phyloP scores from a whole-genome alignment of 2,113 vertebrate species.

The Carlito syrichta region DNA sequence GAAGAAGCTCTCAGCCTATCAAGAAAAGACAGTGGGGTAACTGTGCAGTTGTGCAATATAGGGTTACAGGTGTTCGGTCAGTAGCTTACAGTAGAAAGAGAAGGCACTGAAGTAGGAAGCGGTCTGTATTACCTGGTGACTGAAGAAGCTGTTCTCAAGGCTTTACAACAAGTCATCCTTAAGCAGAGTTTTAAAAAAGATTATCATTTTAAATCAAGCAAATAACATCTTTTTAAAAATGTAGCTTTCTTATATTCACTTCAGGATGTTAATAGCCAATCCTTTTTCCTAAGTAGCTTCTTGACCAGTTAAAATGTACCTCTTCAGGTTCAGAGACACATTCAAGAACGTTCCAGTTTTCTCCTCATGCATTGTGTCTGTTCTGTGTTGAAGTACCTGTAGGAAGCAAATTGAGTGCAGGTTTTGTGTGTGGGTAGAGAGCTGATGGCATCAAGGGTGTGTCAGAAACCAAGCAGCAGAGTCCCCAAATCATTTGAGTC shows the following conservation, averaged over 20 bases:
- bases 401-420: background rate
- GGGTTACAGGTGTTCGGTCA: background rate
- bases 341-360: background rate
- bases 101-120: background rate
- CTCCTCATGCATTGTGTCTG: background rate
- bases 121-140: background rate
- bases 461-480: background rate
- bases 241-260: background rate
- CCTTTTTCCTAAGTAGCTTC: background rate
- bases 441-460: slow-evolving; percentile 6
- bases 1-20: background rate
- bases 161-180: background rate
- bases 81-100: background rate
- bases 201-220: background rate
- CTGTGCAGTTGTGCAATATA: too few species aligned
- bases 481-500: slow-evolving; percentile 7
- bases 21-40: background rate
- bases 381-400: background rate
- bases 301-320: background rate
- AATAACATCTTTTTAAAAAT: background rate
- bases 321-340: background rate
- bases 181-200: background rate
- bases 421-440: background rate
- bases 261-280: background rate
- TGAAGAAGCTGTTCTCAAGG: background rate